Percentiles rank a stretch among this genome's conserved stretches.
Conservation (phyloP, 2,888 invertebrate species). For the Pristionchus arcanus region DNA sequence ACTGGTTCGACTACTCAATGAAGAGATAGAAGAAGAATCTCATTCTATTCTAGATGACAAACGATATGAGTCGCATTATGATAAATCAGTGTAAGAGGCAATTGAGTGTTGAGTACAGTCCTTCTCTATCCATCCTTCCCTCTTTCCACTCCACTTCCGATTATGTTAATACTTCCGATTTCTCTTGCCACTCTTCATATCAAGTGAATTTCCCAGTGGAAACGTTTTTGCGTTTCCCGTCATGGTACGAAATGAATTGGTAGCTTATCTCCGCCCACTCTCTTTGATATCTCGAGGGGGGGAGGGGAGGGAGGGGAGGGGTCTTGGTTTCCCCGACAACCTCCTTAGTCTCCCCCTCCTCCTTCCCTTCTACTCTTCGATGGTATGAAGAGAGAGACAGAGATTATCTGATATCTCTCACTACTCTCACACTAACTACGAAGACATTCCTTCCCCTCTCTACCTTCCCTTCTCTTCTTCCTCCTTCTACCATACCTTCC, state of each 20-base stretch:
- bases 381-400: background rate
- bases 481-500: slow-evolving; percentile 61
- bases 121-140: background rate
- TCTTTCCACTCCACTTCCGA: background rate
- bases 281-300: slow-evolving; percentile 3
- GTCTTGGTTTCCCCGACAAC: slow-evolving; percentile 34
- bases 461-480: background rate
- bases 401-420: slow-evolving; percentile 17
- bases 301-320: background rate
- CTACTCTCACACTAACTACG: slow-evolving; percentile 4
- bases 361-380: slow-evolving; percentile 28
- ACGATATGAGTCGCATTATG: background rate
- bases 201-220: slow-evolving; percentile 5
- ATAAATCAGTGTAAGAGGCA: background rate
- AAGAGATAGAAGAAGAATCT: background rate
- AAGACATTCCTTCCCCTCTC: background rate
- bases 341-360: slow-evolving; percentile 11
- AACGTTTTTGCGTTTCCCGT: slow-evolving; percentile 1
- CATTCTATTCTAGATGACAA: background rate
- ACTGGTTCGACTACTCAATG: background rate
- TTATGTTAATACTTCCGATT: slow-evolving; percentile 41
- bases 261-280: background rate
- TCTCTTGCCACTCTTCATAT: background rate
- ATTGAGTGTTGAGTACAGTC: background rate
- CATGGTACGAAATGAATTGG: background rate